Evolutionary conservation across 2,888 invertebrate species (phyloP), one percentile per base, ranked within the genome.

Genomic region (Pheosia tremula): DNA sequence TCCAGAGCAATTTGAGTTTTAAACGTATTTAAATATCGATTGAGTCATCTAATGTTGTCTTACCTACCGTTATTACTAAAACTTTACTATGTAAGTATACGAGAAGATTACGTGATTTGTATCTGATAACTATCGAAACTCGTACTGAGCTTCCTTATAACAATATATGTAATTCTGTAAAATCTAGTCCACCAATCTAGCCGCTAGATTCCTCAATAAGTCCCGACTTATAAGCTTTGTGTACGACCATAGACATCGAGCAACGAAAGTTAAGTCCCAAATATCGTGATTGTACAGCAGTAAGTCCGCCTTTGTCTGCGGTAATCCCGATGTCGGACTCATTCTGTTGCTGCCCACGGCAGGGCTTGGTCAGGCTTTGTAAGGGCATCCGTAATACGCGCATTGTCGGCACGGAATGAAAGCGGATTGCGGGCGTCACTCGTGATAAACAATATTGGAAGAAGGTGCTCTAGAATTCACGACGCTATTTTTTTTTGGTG

Each of bases 361-460:
- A 78, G 75, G 72, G 73, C 79, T 82, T 84, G 80, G 78, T 73
- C 58, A 63, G 85, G 87, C 88, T 92, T 92, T 91, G 86, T 92
- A 91, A 88, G 89, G 91, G 91, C 88, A 93, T 91, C 84, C 77
- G 75, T 91, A 88, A 88, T 88, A 76, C 86, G 67, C 69, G 69
- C 72, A 84, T 85, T 85, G 86, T 77, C 58, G 56, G 49, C 6
- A 37, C 45, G 57, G 45, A 45, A 39, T 58, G 37, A 36, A 53
- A 38, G 56, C 54, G 54, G 41, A 37, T 41, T 41, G 24, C 47
- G 7, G 24, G 9, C 43, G 58, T 52, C 53, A 53, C 41, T 52
- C 8, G 10, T n/a, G 8, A 43, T 24, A 45, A 43, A 24, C 24
- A 24, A 57, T 50, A 37, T 58, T 38, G 49, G 58, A 58, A 58